phyloP scores from a whole-genome alignment of 2,797 vertebrate species.

The Allobates femoralis region DNA sequence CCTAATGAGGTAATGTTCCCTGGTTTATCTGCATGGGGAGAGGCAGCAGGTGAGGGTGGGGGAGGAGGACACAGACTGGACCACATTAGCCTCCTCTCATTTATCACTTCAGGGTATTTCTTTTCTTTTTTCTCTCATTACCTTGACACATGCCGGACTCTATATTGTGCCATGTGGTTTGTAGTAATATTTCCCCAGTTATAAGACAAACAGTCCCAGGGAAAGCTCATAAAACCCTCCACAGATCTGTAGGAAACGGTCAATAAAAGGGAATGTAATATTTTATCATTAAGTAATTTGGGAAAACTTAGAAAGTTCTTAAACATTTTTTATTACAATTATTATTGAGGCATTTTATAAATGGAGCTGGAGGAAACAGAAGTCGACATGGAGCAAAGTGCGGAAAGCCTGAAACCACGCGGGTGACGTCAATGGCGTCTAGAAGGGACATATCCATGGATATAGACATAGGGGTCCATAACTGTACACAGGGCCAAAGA shows the following conservation, averaged over 20 bases:
- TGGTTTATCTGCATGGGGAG: constrained; percentile 69
- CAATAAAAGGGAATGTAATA: constrained; percentile 71
- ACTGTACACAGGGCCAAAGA: not conserved
- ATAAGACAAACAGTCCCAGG: not conserved
- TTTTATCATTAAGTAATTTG: constrained; percentile 65
- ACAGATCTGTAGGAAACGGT: constrained; percentile 74
- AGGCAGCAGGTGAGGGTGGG: constrained; percentile 70
- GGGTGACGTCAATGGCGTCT: too few relatives aligned
- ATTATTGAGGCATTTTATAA: not conserved
- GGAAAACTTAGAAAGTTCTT: not conserved
- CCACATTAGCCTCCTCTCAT: not conserved
- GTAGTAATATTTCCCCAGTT: constrained; percentile 2
- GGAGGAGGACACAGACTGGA: constrained; percentile 60
- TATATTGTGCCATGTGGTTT: not conserved
- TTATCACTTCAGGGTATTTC: constrained; percentile 7
- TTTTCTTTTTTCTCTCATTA: not conserved
- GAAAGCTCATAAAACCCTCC: constrained; percentile 60
- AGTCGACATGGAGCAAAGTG: not conserved
- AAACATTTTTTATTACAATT: constrained; percentile 34
- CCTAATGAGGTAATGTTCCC: constrained; percentile 71
- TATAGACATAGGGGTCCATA: not conserved
- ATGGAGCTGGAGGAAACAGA: not conserved
- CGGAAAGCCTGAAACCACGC: not conserved
- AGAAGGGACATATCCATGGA: too few relatives aligned
- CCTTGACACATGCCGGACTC: not conserved